phyloP scores from a whole-genome alignment of 2,113 vertebrate genomes.

The Pipra filicauda region DNA sequence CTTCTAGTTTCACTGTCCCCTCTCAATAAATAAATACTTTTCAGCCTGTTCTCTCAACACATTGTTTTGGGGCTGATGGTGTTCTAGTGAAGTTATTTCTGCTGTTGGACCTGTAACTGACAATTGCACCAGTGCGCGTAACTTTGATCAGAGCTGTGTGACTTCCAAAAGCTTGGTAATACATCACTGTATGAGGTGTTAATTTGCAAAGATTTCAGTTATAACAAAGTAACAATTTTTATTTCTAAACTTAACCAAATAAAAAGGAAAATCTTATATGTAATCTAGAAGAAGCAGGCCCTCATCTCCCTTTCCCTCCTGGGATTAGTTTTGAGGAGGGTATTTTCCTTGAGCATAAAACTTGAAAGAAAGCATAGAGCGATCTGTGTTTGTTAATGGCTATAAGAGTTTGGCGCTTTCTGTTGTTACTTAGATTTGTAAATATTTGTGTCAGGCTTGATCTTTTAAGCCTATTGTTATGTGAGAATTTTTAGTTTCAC shows the following conservation, averaged over 20 bases:
- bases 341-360: background rate
- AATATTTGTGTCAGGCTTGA: background rate
- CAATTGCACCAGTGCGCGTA: background rate
- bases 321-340: background rate
- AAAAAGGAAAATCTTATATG: background rate
- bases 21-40: background rate
- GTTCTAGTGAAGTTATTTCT: background rate
- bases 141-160: background rate
- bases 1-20: background rate
- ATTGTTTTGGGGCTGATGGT: background rate
- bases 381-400: fast-evolving
- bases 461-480: background rate
- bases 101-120: background rate
- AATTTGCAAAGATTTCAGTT: background rate
- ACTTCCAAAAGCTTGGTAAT: background rate
- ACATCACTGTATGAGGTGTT: background rate
- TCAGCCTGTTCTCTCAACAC: background rate
- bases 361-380: background rate
- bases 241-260: background rate
- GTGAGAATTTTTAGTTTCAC: background rate
- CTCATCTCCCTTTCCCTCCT: background rate
- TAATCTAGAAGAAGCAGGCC: background rate
- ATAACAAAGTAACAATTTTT: background rate
- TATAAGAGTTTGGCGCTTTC: background rate
- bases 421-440: background rate